Percentiles rank a stretch among this genome's conserved stretches.
phyloP scores from a whole-genome alignment of 2,797 vertebrate genomes.

The Chelonia mydas region DNA sequence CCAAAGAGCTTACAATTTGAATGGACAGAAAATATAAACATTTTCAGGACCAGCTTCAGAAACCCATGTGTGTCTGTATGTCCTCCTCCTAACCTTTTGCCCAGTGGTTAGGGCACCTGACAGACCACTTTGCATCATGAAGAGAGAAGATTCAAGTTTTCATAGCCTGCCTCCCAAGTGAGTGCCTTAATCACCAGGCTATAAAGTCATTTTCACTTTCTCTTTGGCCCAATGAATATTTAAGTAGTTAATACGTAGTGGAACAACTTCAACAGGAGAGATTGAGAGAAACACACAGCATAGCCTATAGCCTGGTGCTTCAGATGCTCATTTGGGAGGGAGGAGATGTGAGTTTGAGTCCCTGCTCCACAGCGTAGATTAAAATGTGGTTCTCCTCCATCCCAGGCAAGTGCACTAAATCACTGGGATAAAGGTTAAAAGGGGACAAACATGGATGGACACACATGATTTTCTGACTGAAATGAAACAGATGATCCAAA shows the following conservation, averaged over 20 bases:
- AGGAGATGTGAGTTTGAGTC: background rate
- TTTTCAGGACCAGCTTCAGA: background rate
- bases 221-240: background rate
- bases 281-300: background rate
- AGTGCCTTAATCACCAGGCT: background rate
- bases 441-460: background rate
- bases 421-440: background rate
- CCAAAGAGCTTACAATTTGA: background rate
- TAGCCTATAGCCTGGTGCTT: background rate
- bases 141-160: background rate
- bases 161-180: background rate
- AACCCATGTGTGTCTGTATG: background rate
- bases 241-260: background rate
- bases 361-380: background rate
- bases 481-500: background rate
- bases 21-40: background rate
- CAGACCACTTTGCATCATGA: background rate
- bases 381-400: background rate
- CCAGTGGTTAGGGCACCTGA: background rate
- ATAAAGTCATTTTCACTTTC: background rate
- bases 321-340: background rate
- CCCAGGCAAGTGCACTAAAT: background rate
- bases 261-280: background rate
- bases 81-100: background rate
- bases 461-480: background rate